phyloP scores from a whole-genome alignment of 2,113 vertebrate genomes.

The human (Homo sapiens) region DNA sequence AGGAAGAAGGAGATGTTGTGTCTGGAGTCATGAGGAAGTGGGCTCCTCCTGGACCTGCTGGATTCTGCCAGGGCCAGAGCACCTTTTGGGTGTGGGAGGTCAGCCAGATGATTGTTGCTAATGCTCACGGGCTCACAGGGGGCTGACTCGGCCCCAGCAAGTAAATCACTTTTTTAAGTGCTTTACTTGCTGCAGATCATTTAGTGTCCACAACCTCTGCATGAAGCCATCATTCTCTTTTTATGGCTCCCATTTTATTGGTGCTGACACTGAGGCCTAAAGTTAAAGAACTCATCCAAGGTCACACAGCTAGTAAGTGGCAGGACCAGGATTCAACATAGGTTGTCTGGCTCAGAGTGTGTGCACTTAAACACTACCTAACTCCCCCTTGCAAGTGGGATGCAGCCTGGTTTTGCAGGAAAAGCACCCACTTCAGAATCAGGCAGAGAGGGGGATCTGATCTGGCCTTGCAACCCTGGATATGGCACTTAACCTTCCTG shows the following conservation, averaged over 20 bases:
- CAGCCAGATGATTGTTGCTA: neutral
- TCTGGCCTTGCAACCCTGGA: neutral
- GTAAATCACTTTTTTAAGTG: neutral
- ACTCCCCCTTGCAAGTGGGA: too few species aligned
- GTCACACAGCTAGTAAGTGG: neutral
- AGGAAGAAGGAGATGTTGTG: neutral
- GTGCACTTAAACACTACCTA: neutral
- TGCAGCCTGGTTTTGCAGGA: neutral
- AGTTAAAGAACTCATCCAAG: neutral
- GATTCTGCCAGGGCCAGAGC: neutral
- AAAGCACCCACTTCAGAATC: neutral
- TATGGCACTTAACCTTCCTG: neutral
- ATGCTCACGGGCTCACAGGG: neutral
- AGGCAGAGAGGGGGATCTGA: neutral
- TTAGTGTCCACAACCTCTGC: neutral
- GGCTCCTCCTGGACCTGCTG: neutral
- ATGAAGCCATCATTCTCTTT: neutral
- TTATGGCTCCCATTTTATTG: neutral
- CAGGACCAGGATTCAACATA: neutral
- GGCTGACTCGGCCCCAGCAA: neutral
- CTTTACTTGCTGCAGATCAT: neutral
- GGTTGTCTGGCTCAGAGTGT: neutral
- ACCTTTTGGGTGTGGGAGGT: neutral
- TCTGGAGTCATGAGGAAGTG: neutral
- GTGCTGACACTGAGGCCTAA: neutral